Percentiles rank a stretch among this genome's conserved stretches.
Evolutionary conservation across 2,888 invertebrate genomes (phyloP).

Genomic region (Agrotis ipsilon): DNA sequence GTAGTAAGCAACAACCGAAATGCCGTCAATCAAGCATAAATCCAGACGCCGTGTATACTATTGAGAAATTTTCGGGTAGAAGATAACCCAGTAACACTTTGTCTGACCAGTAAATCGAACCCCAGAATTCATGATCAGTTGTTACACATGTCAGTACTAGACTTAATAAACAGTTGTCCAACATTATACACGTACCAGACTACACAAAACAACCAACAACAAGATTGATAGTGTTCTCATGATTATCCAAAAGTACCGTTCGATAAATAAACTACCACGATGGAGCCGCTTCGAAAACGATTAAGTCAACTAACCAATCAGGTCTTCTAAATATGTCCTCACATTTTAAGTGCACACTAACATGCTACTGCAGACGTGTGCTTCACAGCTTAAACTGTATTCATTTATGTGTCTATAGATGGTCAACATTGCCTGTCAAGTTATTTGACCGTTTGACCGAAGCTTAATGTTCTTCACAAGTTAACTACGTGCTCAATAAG

Average conservation of each 20-base stretch:
- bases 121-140: too few relatives aligned
- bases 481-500: too few relatives aligned
- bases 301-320: slow-evolving; percentile 60
- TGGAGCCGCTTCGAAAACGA: slow-evolving; percentile 39
- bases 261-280: slow-evolving; percentile 52
- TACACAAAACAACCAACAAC: background rate
- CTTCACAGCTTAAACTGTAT: background rate
- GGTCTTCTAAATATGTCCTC: slow-evolving; percentile 57
- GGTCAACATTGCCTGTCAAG: too few relatives aligned
- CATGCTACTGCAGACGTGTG: slow-evolving; percentile 27
- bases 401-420: too few relatives aligned
- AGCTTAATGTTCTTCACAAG: too few relatives aligned
- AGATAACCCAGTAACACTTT: background rate
- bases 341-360: slow-evolving; percentile 52
- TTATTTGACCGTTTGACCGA: too few relatives aligned
- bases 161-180: background rate
- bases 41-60: background rate
- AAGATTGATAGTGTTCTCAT: slow-evolving; percentile 58
- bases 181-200: background rate
- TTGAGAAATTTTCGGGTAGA: background rate
- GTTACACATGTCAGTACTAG: background rate
- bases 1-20: background rate
- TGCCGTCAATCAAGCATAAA: background rate
- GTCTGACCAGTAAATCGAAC: background rate
- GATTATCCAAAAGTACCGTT: slow-evolving; percentile 62